phyloP scores from a whole-genome alignment of 2,888 invertebrate species.

The Empis stercorea region DNA sequence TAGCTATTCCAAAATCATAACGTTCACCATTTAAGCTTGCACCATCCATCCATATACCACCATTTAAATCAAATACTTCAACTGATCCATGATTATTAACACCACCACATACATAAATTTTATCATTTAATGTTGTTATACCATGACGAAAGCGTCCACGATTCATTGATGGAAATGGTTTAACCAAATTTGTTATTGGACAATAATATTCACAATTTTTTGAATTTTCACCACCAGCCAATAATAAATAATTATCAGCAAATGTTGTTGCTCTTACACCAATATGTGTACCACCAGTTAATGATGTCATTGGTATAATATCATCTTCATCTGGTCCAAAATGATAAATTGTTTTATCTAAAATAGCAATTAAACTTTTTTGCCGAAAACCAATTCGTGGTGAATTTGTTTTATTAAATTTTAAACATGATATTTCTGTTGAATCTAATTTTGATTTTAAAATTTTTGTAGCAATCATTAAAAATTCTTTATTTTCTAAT shows the following conservation, averaged over 20 bases:
- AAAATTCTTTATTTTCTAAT: neutral
- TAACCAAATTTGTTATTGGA: neutral
- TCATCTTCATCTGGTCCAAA: neutral
- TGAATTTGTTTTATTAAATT: conserved; percentile 1
- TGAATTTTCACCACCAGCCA: conserved; percentile 1
- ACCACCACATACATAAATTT: conserved; percentile 1
- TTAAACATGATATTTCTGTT: neutral
- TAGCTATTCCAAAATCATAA: neutral
- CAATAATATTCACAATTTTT: conserved; percentile 1
- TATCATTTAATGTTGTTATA: neutral
- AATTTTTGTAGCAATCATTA: neutral
- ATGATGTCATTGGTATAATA: conserved; percentile 1
- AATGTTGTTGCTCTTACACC: neutral
- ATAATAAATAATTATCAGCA: neutral
- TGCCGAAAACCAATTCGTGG: conserved; percentile 1
- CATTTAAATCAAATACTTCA: neutral
- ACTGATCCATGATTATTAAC: neutral
- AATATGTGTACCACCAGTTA: neutral
- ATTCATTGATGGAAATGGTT: neutral
- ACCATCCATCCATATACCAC: neutral
- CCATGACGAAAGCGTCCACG: neutral
- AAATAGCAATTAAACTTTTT: neutral
- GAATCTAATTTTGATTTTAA: conserved; percentile 1
- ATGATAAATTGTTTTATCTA: conserved; percentile 1
- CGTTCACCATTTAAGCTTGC: neutral